These are phyloP conservation scores for Ceramica pisi DNA, from an alignment of 2,888 invertebrate genomes.

Conservation along the genomic window DNA sequence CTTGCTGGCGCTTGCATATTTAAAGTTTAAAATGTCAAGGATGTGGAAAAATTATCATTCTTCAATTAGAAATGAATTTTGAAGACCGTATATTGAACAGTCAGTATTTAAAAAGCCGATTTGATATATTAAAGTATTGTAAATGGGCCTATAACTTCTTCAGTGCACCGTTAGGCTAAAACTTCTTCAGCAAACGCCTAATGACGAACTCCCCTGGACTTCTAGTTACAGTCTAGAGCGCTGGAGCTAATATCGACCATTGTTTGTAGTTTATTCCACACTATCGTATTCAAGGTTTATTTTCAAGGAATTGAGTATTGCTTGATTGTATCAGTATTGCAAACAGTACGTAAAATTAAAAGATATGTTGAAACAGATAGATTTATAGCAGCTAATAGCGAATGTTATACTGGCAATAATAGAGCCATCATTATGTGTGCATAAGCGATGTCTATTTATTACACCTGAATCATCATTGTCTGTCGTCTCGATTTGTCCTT, in stretches of 20 bases:
- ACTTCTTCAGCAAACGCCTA: neutral
- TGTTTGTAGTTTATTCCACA: neutral
- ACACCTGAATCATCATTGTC: slow-evolving; percentile 37
- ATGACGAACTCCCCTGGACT: neutral
- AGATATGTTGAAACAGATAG: neutral
- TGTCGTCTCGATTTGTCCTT: slow-evolving; percentile 17
- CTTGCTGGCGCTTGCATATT: neutral
- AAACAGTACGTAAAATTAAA: neutral
- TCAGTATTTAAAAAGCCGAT: no score
- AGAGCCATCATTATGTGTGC: slow-evolving; percentile 18
- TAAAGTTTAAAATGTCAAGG: neutral
- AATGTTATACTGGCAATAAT: slow-evolving; percentile 5
- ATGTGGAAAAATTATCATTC: neutral
- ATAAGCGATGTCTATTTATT: slow-evolving; percentile 6
- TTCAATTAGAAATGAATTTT: neutral
- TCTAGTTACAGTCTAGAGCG: neutral
- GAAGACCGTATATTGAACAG: neutral
- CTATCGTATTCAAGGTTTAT: neutral
- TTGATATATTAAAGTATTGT: neutral
- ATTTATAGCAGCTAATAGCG: neutral
- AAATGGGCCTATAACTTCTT: neutral
- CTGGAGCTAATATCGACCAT: neutral
- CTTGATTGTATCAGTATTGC: slow-evolving; percentile 6
- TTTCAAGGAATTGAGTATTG: neutral
- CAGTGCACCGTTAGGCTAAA: neutral